Conservation (phyloP, 2,888 invertebrate species). For the Galerucella nymphaeae region DNA sequence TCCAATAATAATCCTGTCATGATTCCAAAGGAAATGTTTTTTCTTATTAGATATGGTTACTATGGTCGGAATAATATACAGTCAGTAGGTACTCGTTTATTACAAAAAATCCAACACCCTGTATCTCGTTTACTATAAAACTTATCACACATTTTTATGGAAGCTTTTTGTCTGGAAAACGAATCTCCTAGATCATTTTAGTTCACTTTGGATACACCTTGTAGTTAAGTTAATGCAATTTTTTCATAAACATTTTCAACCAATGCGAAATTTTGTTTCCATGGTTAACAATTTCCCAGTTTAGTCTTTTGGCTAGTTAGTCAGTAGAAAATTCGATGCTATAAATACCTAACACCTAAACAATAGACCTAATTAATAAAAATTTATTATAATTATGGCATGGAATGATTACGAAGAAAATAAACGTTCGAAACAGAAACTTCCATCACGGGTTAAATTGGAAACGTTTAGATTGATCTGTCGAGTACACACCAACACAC, state of each 20-base stretch:
- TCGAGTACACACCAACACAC: slow-evolving; percentile 52
- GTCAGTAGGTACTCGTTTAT: no score
- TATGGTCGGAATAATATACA: no score
- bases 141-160: no score
- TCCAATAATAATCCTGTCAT: no score
- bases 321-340: slow-evolving; percentile 27
- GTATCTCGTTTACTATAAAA: no score
- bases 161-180: background rate
- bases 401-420: slow-evolving; percentile 38
- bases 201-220: background rate
- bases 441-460: slow-evolving; percentile 48
- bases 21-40: no score
- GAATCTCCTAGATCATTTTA: background rate
- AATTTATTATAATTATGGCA: slow-evolving; percentile 4
- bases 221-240: no score
- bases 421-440: slow-evolving; percentile 40
- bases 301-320: background rate
- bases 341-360: slow-evolving; percentile 54
- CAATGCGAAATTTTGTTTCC: no score
- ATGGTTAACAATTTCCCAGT: no score
- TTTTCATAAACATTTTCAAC: no score
- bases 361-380: slow-evolving; percentile 22
- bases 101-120: no score
- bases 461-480: slow-evolving; percentile 53
- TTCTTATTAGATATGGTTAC: no score